Evolutionary conservation across 2,113 vertebrate species (phyloP).

Genomic region (Coracopsis vasa): DNA sequence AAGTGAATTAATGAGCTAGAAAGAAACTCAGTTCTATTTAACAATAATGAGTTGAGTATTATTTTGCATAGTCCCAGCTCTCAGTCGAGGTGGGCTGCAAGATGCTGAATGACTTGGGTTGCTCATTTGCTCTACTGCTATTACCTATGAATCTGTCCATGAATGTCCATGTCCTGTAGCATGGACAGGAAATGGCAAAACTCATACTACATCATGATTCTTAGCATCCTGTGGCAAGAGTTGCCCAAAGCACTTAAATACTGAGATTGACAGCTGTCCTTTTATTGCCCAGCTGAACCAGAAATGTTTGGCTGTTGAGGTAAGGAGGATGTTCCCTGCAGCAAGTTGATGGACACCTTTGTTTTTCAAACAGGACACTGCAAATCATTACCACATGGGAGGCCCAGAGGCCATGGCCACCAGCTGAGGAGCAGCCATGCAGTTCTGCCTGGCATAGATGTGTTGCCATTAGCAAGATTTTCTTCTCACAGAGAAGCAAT

Average conservation of each 20-base stretch:
- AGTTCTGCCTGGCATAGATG: neutral
- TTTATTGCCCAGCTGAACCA: neutral
- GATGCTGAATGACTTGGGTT: neutral
- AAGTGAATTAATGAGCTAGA: neutral
- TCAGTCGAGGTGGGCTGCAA: neutral
- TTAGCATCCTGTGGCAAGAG: neutral
- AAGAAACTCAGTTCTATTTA: neutral
- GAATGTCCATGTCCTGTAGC: neutral
- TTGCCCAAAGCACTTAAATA: neutral
- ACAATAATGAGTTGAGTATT: neutral
- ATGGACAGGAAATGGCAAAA: neutral
- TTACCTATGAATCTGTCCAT: neutral
- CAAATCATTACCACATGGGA: neutral
- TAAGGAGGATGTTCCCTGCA: neutral
- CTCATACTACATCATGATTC: accelerated
- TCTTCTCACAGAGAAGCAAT: neutral
- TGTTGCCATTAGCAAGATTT: neutral
- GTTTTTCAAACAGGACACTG: neutral
- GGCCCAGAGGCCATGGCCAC: neutral
- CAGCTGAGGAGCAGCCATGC: neutral
- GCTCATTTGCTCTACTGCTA: neutral
- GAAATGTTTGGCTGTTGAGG: neutral
- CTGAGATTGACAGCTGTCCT: neutral
- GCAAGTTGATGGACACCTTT: neutral
- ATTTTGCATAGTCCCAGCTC: neutral